phyloP scores from a whole-genome alignment of 2,113 vertebrate genomes.

The Gavia stellata region DNA sequence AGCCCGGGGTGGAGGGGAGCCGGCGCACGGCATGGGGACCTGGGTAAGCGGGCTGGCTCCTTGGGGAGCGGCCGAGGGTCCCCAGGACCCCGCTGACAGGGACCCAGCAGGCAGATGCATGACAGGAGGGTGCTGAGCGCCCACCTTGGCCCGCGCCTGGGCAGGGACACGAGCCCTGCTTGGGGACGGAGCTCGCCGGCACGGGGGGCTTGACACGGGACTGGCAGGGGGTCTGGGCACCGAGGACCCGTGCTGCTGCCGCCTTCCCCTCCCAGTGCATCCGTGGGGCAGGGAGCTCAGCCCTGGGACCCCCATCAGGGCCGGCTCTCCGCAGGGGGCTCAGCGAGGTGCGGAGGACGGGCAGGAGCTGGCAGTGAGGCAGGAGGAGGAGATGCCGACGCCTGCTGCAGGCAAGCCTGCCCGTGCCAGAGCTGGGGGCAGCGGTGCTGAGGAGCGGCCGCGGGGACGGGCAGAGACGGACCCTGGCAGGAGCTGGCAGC shows the following conservation, averaged over 20 bases:
- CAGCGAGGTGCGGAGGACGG: neutral
- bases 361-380: neutral
- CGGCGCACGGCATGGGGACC: fast-evolving
- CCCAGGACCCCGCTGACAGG: too few relatives aligned
- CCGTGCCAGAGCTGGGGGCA: neutral
- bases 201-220: too few relatives aligned
- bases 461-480: neutral
- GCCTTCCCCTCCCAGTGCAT: neutral
- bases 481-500: neutral
- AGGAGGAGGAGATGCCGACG: neutral
- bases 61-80: fast-evolving
- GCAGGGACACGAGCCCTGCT: neutral
- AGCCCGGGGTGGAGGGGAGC: fast-evolving
- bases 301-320: too few relatives aligned
- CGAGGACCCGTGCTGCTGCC: neutral
- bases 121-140: neutral
- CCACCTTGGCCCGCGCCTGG: fast-evolving
- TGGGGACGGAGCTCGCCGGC: neutral
- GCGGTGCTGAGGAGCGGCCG: neutral
- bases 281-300: neutral
- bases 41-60: neutral
- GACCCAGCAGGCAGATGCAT: neutral
- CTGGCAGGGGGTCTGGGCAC: neutral
- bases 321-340: neutral
- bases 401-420: neutral